phyloP scores from a whole-genome alignment of 2,797 vertebrate species.

The Pseudochaenichthys georgianus region DNA sequence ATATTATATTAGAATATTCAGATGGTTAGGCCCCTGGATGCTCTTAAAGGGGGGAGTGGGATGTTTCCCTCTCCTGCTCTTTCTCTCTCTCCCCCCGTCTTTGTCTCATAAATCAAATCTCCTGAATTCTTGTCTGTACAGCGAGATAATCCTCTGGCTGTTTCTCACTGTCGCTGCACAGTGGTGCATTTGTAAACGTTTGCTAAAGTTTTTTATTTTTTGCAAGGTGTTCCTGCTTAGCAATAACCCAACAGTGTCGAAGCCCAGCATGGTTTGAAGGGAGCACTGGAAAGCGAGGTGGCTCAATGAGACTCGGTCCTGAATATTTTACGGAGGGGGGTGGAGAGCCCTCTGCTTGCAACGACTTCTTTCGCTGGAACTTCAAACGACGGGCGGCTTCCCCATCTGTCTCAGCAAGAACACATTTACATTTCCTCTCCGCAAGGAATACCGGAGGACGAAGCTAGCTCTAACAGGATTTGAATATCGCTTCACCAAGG shows the following conservation, averaged over 20 bases:
- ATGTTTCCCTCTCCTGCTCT: not conserved
- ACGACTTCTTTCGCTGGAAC: constrained; percentile 77
- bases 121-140: constrained; percentile 77
- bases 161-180: constrained; percentile 72
- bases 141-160: constrained; percentile 81
- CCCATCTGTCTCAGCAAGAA: constrained; percentile 85
- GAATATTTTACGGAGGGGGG: constrained; percentile 84
- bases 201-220: constrained; percentile 63
- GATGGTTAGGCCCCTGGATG: constrained; percentile 57
- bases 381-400: constrained; percentile 84
- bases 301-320: constrained; percentile 76
- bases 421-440: constrained; percentile 87
- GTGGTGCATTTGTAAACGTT: constrained; percentile 76
- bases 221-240: constrained; percentile 58
- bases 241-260: constrained; percentile 63
- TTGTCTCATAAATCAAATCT: constrained; percentile 78
- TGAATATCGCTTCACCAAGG: constrained; percentile 85
- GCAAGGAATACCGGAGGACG: constrained; percentile 82
- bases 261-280: constrained; percentile 65
- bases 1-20: constrained; percentile 19
- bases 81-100: not conserved
- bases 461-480: constrained; percentile 85
- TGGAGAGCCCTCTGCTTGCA: constrained; percentile 66
- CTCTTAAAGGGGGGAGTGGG: constrained; percentile 39
- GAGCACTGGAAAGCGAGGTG: constrained; percentile 67